Base-by-base conservation (phyloP, 2,888 invertebrate genomes). In the Tridacna crocea region DNA sequence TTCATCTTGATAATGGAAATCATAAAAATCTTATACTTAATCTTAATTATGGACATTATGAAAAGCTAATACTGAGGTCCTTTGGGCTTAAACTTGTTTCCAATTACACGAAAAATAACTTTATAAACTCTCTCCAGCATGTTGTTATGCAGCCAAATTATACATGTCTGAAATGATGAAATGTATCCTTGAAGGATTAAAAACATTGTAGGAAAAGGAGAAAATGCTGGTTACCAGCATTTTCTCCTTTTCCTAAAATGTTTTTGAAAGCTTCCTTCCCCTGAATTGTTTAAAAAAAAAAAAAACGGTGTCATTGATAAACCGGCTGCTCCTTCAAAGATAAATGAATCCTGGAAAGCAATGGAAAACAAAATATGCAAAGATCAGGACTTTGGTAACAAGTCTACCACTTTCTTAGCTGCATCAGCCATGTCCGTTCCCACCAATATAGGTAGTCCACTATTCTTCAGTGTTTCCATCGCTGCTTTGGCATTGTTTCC, bases 391-490 rank as follows among this genome's bases (percentile, higher is more conserved):
- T 86, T 82, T 24, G 83, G 82, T 51, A 92, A 80, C 75, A 90
- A 88, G 51, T 88, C 87, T 2, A 99, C 98, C 72, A 97, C 98
- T 93, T 97, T 97, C 93, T 96, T 96, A 0, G 99, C 99, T 19
- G 99, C 99, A 93, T 98, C 98, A 90, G 99, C 99, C 81, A 99
- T 96, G 94, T 98, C 96, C 84, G 95, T 95, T 12, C 99, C 98
- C 47, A 97, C 96, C 77, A 96, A 95, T 86, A 99, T 97, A 27
- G 97, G 96, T 73, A 99, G 95, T 11, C 97, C 97, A 65, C 98
- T 99, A 74, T 97, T 96, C 82, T 96, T 95, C 24, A 99, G 96
- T 87, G 99, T 96, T 92, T 96, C 96, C 91, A 96, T 97, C 0
- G 99, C 99, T 92, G 96, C 96, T 0, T 94, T 95, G 0, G 98